Percentiles rank a stretch among this genome's conserved stretches.
Conservation (phyloP, 2,888 invertebrate species). For the Taenaris catops region DNA sequence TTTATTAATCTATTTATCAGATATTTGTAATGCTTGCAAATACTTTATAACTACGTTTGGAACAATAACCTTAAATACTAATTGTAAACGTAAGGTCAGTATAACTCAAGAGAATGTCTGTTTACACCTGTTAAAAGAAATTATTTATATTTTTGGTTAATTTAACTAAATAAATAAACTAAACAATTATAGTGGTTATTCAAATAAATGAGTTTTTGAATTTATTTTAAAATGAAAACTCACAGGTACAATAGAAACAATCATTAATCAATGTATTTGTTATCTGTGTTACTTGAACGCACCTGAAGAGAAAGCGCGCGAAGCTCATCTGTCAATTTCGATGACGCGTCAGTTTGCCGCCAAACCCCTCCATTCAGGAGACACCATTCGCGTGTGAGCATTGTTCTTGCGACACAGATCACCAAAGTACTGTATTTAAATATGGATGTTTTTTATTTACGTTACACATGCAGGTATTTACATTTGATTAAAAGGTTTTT, state of each 20-base stretch:
- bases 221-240: constrained; percentile 14
- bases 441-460: constrained; percentile 12
- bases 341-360: constrained; percentile 51
- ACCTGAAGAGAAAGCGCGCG: constrained; percentile 68
- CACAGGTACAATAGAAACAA: constrained; percentile 18
- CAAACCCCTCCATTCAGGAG: constrained; percentile 51
- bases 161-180: too few relatives aligned
- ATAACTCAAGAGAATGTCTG: too few relatives aligned
- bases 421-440: constrained; percentile 28
- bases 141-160: too few relatives aligned
- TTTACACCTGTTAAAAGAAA: too few relatives aligned
- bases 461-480: background rate
- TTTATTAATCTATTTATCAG: too few relatives aligned
- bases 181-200: too few relatives aligned
- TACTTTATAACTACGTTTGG: too few relatives aligned
- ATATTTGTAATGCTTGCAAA: too few relatives aligned
- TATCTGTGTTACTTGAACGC: constrained; percentile 62
- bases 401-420: constrained; percentile 47
- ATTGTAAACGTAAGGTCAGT: too few relatives aligned
- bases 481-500: constrained; percentile 23
- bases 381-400: constrained; percentile 50
- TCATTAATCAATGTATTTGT: constrained; percentile 36
- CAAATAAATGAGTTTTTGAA: too few relatives aligned
- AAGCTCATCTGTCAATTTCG: constrained; percentile 64
- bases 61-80: too few relatives aligned